Evolutionary conservation across 1,140 invertebrate genomes (phyloP).

Genomic region (Stenopsyche tienmushanensis): DNA sequence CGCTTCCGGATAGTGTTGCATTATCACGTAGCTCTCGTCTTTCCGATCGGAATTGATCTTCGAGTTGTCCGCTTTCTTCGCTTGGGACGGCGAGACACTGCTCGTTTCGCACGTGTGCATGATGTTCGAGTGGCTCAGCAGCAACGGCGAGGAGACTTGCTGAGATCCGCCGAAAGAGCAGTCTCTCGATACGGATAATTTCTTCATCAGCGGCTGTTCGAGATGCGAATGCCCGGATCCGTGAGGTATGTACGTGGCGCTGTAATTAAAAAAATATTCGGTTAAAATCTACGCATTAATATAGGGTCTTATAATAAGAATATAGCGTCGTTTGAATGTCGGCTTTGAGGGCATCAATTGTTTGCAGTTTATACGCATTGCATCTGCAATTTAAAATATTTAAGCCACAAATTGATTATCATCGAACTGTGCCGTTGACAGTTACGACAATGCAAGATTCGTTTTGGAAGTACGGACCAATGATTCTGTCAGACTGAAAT

Average conservation of each 20-base stretch:
- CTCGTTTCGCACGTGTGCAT: constrained; percentile 12
- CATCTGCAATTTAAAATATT: too few species aligned
- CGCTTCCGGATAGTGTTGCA: constrained; percentile 31
- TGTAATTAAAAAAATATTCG: constrained; percentile 22
- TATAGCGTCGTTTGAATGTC: background rate
- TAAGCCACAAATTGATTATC: too few species aligned
- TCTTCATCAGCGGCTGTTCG: constrained; percentile 39
- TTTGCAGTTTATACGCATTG: too few species aligned
- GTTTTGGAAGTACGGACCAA: too few species aligned
- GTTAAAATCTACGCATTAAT: background rate
- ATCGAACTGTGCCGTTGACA: too few species aligned
- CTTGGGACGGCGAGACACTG: constrained; percentile 11
- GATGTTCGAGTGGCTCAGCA: constrained; percentile 23
- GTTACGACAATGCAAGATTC: too few species aligned
- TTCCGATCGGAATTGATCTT: background rate
- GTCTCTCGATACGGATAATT: background rate
- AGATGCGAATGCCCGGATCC: constrained; percentile 13
- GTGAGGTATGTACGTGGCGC: constrained; percentile 33
- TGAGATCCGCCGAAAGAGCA: background rate
- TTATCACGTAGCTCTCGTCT: constrained; percentile 28
- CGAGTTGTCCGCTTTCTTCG: constrained; percentile 3
- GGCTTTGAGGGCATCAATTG: too few species aligned
- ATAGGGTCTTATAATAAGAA: too few species aligned
- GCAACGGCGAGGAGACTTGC: constrained; percentile 17
- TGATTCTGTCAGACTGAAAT: too few species aligned